Conservation (phyloP, 2,113 vertebrate species). For the Rutilus rutilus region DNA sequence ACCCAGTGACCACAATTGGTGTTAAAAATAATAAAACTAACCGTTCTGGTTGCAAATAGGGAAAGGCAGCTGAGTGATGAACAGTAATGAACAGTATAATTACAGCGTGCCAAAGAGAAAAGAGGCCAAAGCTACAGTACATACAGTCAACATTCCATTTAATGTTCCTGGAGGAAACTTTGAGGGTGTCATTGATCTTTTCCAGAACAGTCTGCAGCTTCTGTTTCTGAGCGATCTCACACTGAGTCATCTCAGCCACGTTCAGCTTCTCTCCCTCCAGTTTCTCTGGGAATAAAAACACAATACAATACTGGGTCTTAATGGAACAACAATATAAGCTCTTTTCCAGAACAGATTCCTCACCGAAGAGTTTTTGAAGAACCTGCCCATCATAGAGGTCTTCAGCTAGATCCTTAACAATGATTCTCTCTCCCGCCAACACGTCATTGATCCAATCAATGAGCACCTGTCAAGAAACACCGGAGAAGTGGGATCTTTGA, state of each 20-base stretch:
- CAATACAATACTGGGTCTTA: not conserved
- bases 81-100: not conserved
- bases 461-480: slow-evolving; percentile 76
- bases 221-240: slow-evolving; percentile 90
- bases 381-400: slow-evolving; percentile 91
- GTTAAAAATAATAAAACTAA: not conserved
- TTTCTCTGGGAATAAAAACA: slow-evolving; percentile 73
- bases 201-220: slow-evolving; percentile 89
- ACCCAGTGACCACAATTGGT: not conserved
- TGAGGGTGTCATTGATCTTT: slow-evolving; percentile 89
- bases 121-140: slow-evolving; percentile 58
- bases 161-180: slow-evolving; percentile 84
- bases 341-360: slow-evolving; percentile 52
- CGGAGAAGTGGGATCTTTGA: not conserved
- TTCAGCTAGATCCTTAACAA: slow-evolving; percentile 89
- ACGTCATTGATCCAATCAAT: slow-evolving; percentile 94
- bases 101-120: not conserved
- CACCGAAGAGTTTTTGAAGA: slow-evolving; percentile 90
- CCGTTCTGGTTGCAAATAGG: not conserved
- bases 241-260: slow-evolving; percentile 89
- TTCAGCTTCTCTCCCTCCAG: slow-evolving; percentile 88
- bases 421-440: slow-evolving; percentile 88
- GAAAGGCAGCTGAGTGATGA: not conserved
- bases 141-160: slow-evolving; percentile 90
- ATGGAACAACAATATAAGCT: slow-evolving; percentile 1